Evolutionary conservation across 2,797 vertebrate species (phyloP).

Genomic region (Okamejei kenojei): DNA sequence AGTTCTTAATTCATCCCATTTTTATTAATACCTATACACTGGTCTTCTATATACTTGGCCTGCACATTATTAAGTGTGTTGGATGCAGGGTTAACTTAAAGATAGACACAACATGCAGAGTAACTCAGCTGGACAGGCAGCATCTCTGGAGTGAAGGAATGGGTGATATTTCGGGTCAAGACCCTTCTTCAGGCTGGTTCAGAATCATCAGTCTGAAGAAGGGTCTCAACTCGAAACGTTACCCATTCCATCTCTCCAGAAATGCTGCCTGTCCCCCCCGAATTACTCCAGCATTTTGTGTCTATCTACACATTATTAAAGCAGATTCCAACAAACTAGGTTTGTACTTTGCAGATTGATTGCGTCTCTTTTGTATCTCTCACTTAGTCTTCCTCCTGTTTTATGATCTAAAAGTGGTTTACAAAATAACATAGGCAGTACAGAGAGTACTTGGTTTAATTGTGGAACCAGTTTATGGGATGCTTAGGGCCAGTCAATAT

Average conservation of each 20-base stretch:
- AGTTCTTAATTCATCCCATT: neutral
- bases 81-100: too few species aligned
- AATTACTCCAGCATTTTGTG: too few species aligned
- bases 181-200: too few species aligned
- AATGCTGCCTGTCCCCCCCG: too few species aligned
- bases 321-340: neutral
- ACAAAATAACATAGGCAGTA: neutral
- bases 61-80: too few species aligned
- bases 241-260: too few species aligned
- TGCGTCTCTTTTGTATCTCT: neutral
- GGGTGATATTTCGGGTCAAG: too few species aligned
- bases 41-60: neutral
- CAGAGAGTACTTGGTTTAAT: neutral
- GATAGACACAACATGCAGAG: too few species aligned
- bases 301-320: neutral
- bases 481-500: neutral
- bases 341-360: neutral
- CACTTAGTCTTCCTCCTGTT: neutral
- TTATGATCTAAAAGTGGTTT: neutral
- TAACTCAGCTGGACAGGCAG: too few species aligned
- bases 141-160: too few species aligned
- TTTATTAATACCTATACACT: neutral
- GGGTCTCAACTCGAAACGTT: too few species aligned
- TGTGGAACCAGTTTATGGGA: neutral
- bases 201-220: too few species aligned